These are phyloP conservation scores for Hippocampus barbouri DNA, from an alignment of 2,113 vertebrate genomes.

Conservation along the genomic window DNA sequence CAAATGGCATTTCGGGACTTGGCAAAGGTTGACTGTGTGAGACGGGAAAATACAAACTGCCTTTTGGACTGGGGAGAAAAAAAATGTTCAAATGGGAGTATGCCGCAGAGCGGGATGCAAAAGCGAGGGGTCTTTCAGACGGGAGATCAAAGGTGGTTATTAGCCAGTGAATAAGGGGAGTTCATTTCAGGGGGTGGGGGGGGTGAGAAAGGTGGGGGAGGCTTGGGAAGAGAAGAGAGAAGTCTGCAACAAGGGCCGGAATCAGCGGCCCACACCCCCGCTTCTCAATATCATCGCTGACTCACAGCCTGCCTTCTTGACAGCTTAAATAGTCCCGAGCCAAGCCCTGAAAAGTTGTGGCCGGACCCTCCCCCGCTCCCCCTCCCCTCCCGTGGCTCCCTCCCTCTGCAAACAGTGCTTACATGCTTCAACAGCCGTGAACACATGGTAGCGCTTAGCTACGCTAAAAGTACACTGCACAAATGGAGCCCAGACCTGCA, in stretches of 20 bases:
- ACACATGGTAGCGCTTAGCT: constrained; percentile 69
- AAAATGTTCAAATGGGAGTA: constrained; percentile 34
- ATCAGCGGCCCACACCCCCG: constrained; percentile 56
- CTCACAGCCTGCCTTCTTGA: constrained; percentile 54
- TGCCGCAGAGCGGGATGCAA: constrained; percentile 48
- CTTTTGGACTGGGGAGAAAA: constrained; percentile 15
- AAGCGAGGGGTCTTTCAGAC: constrained; percentile 70
- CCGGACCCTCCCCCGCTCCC: background rate
- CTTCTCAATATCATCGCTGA: constrained; percentile 42
- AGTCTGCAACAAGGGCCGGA: constrained; percentile 62
- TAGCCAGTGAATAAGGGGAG: constrained; percentile 78
- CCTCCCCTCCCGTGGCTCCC: background rate
- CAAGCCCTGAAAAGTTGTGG: constrained; percentile 29
- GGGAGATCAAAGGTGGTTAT: constrained; percentile 79
- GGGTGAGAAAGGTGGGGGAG: constrained; percentile 45
- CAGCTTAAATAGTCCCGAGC: constrained; percentile 44
- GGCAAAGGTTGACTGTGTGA: background rate
- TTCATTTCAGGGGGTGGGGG: constrained; percentile 76
- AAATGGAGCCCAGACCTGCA: constrained; percentile 48
- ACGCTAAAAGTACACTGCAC: constrained; percentile 58
- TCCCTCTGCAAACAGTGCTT: constrained; percentile 38
- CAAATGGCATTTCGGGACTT: too few relatives aligned
- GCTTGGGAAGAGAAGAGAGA: constrained; percentile 53
- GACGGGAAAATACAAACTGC: background rate
- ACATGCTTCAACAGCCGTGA: constrained; percentile 57